phyloP scores from a whole-genome alignment of 35 echinoderm and acorn worm species.

The Anneissia japonica region DNA sequence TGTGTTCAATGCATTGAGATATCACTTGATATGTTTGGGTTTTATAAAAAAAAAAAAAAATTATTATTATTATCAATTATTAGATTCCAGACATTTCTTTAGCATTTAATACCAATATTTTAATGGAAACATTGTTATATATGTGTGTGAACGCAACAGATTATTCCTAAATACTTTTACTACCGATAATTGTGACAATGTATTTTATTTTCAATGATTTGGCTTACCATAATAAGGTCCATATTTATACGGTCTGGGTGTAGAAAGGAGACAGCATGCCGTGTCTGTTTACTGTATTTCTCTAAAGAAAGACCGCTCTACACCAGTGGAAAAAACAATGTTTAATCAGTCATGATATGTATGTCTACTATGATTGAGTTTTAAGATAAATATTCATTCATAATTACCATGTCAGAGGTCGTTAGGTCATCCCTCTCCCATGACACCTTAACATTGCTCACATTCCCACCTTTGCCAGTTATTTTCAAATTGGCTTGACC shows the following conservation, averaged over 20 bases:
- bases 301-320: conserved; percentile 53
- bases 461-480: conserved; percentile 59
- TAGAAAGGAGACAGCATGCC: conserved; percentile 64
- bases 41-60: conserved; percentile 11
- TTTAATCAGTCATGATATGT: too few species aligned
- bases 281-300: conserved; percentile 54
- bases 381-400: too few species aligned
- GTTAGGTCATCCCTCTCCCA: conserved; percentile 5
- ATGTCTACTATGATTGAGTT: too few species aligned
- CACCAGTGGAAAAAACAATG: too few species aligned
- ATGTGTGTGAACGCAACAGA: too few species aligned
- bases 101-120: too few species aligned
- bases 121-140: too few species aligned
- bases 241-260: conserved; percentile 76
- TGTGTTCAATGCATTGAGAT: too few species aligned
- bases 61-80: not conserved
- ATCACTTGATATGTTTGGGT: too few species aligned
- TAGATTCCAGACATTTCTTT: not conserved
- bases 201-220: too few species aligned
- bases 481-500: conserved; percentile 50
- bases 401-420: not conserved
- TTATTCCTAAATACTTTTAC: too few species aligned
- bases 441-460: conserved; percentile 36
- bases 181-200: too few species aligned
- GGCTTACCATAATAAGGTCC: conserved; percentile 87